Conservation (phyloP, 2,797 vertebrate species). For the Falco columbarius region DNA sequence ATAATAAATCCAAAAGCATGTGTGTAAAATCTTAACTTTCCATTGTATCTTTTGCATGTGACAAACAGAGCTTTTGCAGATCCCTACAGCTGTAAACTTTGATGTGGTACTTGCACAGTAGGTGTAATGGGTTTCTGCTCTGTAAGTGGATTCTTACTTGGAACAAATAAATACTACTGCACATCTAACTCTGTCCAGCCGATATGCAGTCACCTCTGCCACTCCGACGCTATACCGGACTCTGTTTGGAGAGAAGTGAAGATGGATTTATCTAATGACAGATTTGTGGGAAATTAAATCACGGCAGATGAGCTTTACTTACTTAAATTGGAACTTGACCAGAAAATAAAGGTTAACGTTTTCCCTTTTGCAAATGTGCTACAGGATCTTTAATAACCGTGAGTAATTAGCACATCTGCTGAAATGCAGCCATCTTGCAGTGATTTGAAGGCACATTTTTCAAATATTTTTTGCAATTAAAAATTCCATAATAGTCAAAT, state of each 20-base stretch:
- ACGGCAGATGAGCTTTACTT: not conserved
- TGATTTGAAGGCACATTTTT: not conserved
- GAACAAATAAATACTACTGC: not conserved
- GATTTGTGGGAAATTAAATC: not conserved
- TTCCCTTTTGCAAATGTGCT: not conserved
- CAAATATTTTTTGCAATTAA: not conserved
- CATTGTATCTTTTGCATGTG: not conserved
- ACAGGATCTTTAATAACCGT: not conserved
- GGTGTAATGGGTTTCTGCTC: not conserved
- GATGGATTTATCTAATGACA: conserved; percentile 10
- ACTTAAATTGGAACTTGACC: not conserved
- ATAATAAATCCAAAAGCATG: not conserved
- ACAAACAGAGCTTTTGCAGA: not conserved
- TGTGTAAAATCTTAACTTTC: not conserved
- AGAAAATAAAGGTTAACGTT: not conserved
- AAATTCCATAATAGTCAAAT: not conserved
- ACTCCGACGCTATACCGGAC: fast-evolving
- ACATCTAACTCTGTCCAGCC: not conserved
- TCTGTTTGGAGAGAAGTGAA: not conserved
- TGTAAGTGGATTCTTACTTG: not conserved
- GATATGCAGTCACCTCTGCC: not conserved
- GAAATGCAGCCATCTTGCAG: not conserved
- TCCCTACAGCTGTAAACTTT: not conserved
- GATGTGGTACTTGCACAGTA: fast-evolving
- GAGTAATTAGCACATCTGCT: not conserved